These are phyloP conservation scores for Amblyjoppa fuscipennis DNA, from an alignment of 2,888 invertebrate species.

Conservation along the genomic window DNA sequence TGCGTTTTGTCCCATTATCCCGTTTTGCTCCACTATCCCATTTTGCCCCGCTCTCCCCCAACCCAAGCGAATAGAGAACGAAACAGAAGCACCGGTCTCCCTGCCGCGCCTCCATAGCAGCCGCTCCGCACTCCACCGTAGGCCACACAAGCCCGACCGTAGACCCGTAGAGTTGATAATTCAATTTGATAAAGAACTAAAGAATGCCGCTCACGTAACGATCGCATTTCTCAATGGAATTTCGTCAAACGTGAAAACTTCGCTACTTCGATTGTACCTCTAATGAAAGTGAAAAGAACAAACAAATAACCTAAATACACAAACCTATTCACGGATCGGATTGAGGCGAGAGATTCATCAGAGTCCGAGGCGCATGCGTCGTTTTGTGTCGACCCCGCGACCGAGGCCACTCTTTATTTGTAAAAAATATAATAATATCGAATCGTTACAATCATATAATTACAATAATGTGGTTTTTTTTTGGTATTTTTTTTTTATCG, in stretches of 20 bases:
- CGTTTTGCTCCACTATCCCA: too few relatives aligned
- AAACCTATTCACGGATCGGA: background rate
- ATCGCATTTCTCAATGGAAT: background rate
- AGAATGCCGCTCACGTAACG: background rate
- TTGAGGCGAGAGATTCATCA: background rate
- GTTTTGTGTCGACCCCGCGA: constrained; percentile 65
- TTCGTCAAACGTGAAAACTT: background rate
- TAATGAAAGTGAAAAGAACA: background rate
- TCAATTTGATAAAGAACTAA: background rate
- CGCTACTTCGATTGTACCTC: background rate
- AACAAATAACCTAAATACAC: background rate
- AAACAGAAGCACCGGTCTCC: constrained; percentile 17
- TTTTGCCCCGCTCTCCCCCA: too few relatives aligned
- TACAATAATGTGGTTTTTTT: constrained; percentile 74
- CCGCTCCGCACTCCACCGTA: background rate
- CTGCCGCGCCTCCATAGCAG: too few relatives aligned
- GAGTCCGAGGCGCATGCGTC: background rate
- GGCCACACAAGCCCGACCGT: background rate
- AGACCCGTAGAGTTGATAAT: background rate
- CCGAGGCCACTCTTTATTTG: constrained; percentile 80
- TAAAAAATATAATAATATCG: constrained; percentile 84
- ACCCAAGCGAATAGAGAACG: constrained; percentile 18
- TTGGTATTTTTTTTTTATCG: constrained; percentile 54
- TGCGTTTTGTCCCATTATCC: too few relatives aligned
- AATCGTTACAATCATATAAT: constrained; percentile 79